These are phyloP conservation scores for Triplophysa rosa DNA, from an alignment of 2,113 vertebrate species.

Conservation along the genomic window DNA sequence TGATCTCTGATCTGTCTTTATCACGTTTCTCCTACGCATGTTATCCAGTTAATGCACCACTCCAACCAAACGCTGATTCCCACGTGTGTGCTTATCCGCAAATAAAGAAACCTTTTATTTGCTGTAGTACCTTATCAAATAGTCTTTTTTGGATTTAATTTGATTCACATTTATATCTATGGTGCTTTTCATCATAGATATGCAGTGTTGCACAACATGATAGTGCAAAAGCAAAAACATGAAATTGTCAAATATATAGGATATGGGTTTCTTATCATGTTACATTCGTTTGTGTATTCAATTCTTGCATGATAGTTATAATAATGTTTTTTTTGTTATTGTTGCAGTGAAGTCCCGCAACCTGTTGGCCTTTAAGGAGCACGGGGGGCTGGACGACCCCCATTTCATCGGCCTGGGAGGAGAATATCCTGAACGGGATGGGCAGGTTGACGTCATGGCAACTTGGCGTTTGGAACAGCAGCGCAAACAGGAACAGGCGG, in stretches of 20 bases:
- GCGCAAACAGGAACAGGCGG: constrained; percentile 63
- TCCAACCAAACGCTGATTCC: not conserved
- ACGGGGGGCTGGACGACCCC: constrained; percentile 76
- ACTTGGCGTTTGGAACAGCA: constrained; percentile 76
- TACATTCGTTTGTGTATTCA: too few species aligned
- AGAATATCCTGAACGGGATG: constrained; percentile 78
- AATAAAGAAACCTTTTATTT: not conserved
- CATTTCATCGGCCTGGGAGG: constrained; percentile 76
- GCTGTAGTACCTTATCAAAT: too few species aligned
- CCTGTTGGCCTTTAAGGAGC: constrained; percentile 87
- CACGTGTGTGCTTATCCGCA: not conserved
- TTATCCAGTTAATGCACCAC: constrained; percentile 11
- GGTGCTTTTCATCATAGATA: too few species aligned
- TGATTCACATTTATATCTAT: too few species aligned
- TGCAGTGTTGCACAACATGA: too few species aligned
- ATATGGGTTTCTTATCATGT: too few species aligned
- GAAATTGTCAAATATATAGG: too few species aligned
- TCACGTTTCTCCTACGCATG: not conserved
- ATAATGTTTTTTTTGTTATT: not conserved
- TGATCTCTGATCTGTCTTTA: constrained; percentile 24
- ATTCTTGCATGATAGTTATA: not conserved
- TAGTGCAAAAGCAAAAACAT: too few species aligned
- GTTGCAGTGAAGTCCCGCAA: constrained; percentile 87
- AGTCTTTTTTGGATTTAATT: too few species aligned
- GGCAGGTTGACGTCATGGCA: constrained; percentile 73